Base-by-base conservation (phyloP, 2,113 vertebrate species). In the Oxyruncus cristatus region DNA sequence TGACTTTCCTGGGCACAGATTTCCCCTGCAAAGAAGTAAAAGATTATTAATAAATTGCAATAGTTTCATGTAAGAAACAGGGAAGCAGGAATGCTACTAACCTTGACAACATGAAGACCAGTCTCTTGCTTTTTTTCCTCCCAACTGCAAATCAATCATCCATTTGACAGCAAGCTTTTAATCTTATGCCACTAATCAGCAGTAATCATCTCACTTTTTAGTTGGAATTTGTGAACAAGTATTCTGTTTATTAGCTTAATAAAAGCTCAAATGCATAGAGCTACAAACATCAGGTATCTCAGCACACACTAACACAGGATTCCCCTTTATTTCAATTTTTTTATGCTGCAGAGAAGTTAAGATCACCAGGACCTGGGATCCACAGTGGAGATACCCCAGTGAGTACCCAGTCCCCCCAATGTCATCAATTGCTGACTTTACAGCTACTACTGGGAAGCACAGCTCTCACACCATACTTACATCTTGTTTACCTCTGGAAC, bases 11-110 rank as follows among this genome's bases (percentile, higher is more conserved):
- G 71, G 79, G 67, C 84, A 95, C 49, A 59, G 79, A 96, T 70
- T 89, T 94, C 63, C 83, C 96, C 96, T 97, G 93, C 84, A 97
- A 95, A 96, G 96, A 97, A 97, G 91, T 93, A 97, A 88, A 94
- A 75, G 59, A 11, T 70, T n/a, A 85, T 97, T 97, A 97, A 94
- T 94, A 74, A 87, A 56, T 39, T 35, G 72, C 33, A 85, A 78
- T 11, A 93, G 30, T 30, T 78, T 76, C 33, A 78, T 4, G 3
- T 33, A 61, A 73, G 46, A 70, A 77, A 93, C 16, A 72, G 12
- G 70, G 62, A 89, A 63, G 76, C 56, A 85, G 58, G 67, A 56
- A 89, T 37, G 50, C 30, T 96, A 97, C 97, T 97, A 85, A 97
- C 96, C 90, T 94, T 85, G 53, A 82, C n/a, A 93, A 80, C 5